Evolutionary conservation across 2,113 vertebrate species (phyloP).

Genomic region (Albula goreensis): DNA sequence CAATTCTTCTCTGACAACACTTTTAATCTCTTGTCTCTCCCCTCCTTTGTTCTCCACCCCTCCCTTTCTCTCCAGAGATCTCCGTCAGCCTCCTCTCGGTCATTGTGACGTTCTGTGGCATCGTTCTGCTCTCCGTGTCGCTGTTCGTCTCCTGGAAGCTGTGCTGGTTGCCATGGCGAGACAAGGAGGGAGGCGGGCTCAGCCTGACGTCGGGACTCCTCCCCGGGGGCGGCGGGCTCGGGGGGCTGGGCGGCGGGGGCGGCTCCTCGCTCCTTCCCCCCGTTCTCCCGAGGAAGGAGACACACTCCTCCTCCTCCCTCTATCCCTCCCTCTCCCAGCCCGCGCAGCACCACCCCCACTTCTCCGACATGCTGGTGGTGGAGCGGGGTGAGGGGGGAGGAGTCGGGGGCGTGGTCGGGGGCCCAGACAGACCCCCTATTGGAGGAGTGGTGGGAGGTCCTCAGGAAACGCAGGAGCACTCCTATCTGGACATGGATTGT

Average conservation of each 20-base stretch:
- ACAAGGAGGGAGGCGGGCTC: slow-evolving; percentile 78
- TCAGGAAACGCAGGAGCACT: slow-evolving; percentile 80
- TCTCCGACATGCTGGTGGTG: slow-evolving; percentile 81
- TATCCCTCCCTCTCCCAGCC: slow-evolving; percentile 74
- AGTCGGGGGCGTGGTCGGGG: slow-evolving; percentile 59
- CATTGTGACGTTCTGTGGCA: slow-evolving; percentile 91
- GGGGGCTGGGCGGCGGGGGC: slow-evolving; percentile 61
- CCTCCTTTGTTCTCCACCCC: neutral
- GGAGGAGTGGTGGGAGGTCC: slow-evolving; percentile 62
- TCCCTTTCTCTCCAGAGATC: slow-evolving; percentile 72
- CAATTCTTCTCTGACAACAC: neutral
- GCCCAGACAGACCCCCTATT: slow-evolving; percentile 49
- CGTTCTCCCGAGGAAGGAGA: slow-evolving; percentile 68
- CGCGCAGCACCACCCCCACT: slow-evolving; percentile 77
- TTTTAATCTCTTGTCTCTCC: neutral
- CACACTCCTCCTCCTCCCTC: slow-evolving; percentile 71
- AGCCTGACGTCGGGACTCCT: slow-evolving; percentile 74
- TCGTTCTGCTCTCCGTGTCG: slow-evolving; percentile 88
- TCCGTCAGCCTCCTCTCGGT: slow-evolving; percentile 89
- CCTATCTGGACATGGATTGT: slow-evolving; percentile 90
- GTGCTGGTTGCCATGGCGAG: slow-evolving; percentile 91
- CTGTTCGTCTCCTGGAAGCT: slow-evolving; percentile 95
- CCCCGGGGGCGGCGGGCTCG: slow-evolving; percentile 71
- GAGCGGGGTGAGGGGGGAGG: slow-evolving; percentile 54
- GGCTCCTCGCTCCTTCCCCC: slow-evolving; percentile 70